A percentile compares a stretch with the other conserved stretches of the same genome.
Conservation (phyloP, 2,797 vertebrate species). For the Falco columbarius region DNA sequence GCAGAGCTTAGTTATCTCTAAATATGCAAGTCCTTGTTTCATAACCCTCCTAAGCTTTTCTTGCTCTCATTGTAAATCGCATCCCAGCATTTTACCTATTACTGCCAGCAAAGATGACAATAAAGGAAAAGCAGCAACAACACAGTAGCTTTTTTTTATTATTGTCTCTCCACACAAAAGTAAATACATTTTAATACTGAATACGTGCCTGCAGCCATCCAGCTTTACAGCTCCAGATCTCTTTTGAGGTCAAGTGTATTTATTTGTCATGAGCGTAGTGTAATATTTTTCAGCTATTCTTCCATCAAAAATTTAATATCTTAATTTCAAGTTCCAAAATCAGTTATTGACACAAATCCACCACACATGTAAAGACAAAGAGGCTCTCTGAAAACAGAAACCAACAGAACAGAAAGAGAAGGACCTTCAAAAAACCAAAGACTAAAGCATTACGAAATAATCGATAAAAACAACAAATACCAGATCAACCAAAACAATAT, state of each 20-base stretch:
- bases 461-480: neutral
- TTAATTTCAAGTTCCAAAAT: constrained; percentile 6
- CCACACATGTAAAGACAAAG: neutral
- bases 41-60: neutral
- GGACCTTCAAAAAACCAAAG: neutral
- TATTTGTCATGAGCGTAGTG: neutral
- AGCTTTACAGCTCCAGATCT: neutral
- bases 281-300: neutral
- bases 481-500: neutral
- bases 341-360: neutral
- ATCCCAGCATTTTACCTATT: neutral
- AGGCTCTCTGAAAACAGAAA: neutral
- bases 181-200: neutral
- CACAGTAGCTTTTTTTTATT: neutral
- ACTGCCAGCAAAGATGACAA: neutral
- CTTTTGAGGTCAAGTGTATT: neutral
- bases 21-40: neutral
- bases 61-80: neutral
- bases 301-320: neutral
- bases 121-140: neutral
- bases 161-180: neutral
- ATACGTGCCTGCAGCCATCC: neutral
- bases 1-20: neutral
- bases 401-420: neutral
- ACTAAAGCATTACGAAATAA: neutral